Percentiles rank a stretch among this genome's conserved stretches.
phyloP scores from a whole-genome alignment of 2,888 invertebrate species.

The Vannuccia rotundouncinata region DNA sequence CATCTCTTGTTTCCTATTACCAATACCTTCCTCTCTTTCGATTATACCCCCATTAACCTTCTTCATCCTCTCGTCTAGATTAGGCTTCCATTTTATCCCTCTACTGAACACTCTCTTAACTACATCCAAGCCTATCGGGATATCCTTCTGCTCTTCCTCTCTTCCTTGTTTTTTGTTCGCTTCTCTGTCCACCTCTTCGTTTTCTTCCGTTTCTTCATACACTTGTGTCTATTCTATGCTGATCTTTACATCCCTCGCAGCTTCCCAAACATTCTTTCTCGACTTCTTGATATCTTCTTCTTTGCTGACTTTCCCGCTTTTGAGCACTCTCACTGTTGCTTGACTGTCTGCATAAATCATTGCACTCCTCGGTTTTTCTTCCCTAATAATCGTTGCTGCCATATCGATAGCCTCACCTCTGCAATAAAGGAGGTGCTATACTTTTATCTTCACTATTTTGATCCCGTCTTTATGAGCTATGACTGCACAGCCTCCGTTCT shows the following conservation, averaged over 20 bases:
- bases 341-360: background rate
- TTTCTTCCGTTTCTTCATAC: background rate
- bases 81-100: background rate
- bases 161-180: background rate
- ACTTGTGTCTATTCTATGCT: background rate
- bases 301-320: background rate
- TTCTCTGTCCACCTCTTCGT: background rate
- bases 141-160: background rate
- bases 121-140: background rate
- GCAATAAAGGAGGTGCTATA: background rate
- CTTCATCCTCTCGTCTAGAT: background rate
- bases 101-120: background rate
- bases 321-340: background rate
- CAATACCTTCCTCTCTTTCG: background rate
- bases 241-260: background rate
- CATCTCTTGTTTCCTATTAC: background rate
- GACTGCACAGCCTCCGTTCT: background rate
- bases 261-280: background rate
- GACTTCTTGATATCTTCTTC: background rate
- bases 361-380: background rate
- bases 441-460: background rate
- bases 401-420: background rate
- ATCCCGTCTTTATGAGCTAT: background rate
- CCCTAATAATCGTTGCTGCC: background rate
- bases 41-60: background rate